Evolutionary conservation across 2,888 invertebrate genomes (phyloP).

Genomic region (Acronicta aceris): DNA sequence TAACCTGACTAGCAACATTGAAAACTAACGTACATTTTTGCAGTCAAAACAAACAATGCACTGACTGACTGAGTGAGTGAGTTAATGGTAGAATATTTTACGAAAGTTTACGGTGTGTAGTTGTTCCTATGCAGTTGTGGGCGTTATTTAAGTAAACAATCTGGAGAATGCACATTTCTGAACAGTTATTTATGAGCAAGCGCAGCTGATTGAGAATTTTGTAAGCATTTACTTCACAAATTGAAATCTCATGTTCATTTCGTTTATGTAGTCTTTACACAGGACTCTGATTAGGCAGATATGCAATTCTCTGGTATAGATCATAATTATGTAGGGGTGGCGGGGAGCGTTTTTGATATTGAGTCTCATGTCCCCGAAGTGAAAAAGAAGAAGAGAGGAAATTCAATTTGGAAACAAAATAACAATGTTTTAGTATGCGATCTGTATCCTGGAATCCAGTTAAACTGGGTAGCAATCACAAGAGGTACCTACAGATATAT

Average conservation of each 20-base stretch:
- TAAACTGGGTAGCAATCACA: too few relatives aligned
- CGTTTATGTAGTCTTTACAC: slow-evolving; percentile 5
- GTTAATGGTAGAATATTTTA: slow-evolving; percentile 32
- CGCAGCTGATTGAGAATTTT: slow-evolving; percentile 8
- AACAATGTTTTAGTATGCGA: too few relatives aligned
- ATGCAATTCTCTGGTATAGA: background rate
- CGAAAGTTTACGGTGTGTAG: slow-evolving; percentile 3
- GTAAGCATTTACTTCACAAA: slow-evolving; percentile 12
- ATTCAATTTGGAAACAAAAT: too few relatives aligned
- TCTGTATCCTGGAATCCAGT: too few relatives aligned
- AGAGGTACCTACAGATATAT: too few relatives aligned
- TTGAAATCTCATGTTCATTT: slow-evolving; percentile 22
- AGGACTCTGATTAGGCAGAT: background rate
- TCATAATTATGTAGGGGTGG: too few relatives aligned
- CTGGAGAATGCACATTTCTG: slow-evolving; percentile 10
- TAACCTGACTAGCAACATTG: background rate
- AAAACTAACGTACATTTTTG: slow-evolving; percentile 9
- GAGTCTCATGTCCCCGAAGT: too few relatives aligned
- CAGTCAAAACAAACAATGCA: slow-evolving; percentile 27
- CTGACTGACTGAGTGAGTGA: slow-evolving; percentile 36
- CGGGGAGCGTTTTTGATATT: too few relatives aligned
- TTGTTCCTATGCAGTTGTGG: slow-evolving; percentile 29
- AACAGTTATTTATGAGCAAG: slow-evolving; percentile 9
- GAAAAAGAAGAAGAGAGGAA: too few relatives aligned
- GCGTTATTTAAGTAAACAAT: slow-evolving; percentile 21